Evolutionary conservation across 2,888 invertebrate genomes (phyloP).

Genomic region (Nineta flava): DNA sequence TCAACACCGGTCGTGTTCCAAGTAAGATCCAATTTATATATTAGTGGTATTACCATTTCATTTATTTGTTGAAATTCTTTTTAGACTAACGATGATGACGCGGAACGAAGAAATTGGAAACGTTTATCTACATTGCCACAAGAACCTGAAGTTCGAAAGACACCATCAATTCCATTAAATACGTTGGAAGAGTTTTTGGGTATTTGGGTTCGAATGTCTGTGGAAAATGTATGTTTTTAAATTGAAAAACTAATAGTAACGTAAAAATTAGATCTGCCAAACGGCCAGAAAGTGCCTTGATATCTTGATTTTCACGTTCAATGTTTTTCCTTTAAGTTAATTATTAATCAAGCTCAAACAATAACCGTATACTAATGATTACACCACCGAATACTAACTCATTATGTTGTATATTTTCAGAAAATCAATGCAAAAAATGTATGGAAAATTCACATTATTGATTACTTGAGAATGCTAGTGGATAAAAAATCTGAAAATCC

Average conservation of each 20-base stretch:
- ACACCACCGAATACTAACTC: not conserved
- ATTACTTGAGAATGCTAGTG: slow-evolving; percentile 66
- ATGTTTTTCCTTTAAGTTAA: no score
- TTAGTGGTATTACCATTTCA: no score
- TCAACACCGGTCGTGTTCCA: no score
- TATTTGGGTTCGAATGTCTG: slow-evolving; percentile 60
- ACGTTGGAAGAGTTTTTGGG: slow-evolving; percentile 47
- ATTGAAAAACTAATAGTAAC: not conserved
- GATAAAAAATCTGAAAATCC: slow-evolving; percentile 50
- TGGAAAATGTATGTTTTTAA: slow-evolving; percentile 50
- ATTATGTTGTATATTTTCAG: slow-evolving; percentile 35
- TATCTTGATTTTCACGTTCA: no score
- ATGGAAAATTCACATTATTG: slow-evolving; percentile 73
- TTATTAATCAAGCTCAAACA: no score
- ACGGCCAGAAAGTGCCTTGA: no score
- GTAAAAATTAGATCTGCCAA: not conserved
- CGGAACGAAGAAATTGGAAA: slow-evolving; percentile 26
- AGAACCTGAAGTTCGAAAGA: slow-evolving; percentile 15
- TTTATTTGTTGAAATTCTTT: not conserved
- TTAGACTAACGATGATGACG: slow-evolving; percentile 39
- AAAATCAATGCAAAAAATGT: slow-evolving; percentile 84
- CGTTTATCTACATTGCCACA: slow-evolving; percentile 16
- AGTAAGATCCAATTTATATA: no score
- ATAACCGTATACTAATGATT: slow-evolving; percentile 2
- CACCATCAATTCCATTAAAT: slow-evolving; percentile 24